Evolutionary conservation across 2,888 invertebrate genomes (phyloP).

Genomic region (Leucophenga montana): DNA sequence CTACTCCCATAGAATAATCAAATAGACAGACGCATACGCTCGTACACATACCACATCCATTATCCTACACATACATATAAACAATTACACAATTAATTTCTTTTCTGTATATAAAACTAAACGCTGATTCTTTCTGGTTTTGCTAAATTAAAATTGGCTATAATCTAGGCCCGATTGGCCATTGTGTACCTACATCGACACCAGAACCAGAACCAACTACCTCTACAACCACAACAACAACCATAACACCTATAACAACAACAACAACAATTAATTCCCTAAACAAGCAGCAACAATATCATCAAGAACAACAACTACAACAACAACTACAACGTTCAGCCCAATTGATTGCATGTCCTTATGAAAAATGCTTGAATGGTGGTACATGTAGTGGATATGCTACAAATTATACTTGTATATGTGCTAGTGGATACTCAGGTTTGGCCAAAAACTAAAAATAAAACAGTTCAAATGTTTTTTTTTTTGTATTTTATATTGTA

Average conservation of each 20-base stretch:
- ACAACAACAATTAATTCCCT: constrained; percentile 15
- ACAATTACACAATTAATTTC: background rate
- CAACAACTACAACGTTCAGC: constrained; percentile 63
- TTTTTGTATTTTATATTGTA: background rate
- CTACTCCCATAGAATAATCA: background rate
- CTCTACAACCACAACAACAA: constrained; percentile 42
- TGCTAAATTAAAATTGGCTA: constrained; percentile 38
- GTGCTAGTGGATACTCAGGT: constrained; percentile 81
- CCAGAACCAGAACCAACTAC: constrained; percentile 41
- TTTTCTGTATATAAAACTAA: constrained; percentile 23
- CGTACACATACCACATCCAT: background rate
- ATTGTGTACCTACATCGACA: constrained; percentile 67
- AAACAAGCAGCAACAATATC: constrained; percentile 6
- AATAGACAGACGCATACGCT: background rate
- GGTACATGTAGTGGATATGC: constrained; percentile 81
- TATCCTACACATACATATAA: constrained; percentile 1
- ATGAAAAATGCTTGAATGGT: constrained; percentile 79
- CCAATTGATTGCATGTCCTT: constrained; percentile 73
- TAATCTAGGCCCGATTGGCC: constrained; percentile 71
- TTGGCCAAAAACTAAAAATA: constrained; percentile 56
- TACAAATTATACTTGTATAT: constrained; percentile 82
- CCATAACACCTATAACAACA: constrained; percentile 22
- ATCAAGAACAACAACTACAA: constrained; percentile 36
- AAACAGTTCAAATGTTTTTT: background rate
- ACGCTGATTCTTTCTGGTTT: constrained; percentile 24